These are phyloP conservation scores for Nanger granti DNA, from an alignment of 2,113 vertebrate genomes.

Conservation along the genomic window DNA sequence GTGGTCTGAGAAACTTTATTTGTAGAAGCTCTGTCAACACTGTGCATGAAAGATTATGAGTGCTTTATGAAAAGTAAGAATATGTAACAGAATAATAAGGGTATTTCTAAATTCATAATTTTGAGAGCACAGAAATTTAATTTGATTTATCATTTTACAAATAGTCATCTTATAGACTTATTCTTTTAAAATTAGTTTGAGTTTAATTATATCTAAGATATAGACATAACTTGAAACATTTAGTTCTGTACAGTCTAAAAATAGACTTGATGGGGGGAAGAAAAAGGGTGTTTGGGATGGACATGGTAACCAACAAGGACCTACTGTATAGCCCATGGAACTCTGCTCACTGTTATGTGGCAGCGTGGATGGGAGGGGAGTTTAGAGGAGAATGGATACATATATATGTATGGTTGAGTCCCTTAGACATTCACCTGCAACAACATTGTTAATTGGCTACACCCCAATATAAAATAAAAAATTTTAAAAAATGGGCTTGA, in stretches of 20 bases:
- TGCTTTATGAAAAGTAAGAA: not conserved
- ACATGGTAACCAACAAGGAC: not conserved
- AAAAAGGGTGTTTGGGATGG: not conserved
- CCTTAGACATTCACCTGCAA: not conserved
- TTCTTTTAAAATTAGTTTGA: not conserved
- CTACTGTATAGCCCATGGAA: not conserved
- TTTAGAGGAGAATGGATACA: not conserved
- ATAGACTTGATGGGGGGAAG: not conserved
- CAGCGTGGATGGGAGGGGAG: not conserved
- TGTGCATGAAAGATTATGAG: not conserved
- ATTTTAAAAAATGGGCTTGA: not conserved
- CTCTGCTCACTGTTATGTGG: not conserved
- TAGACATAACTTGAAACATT: not conserved
- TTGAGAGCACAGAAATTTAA: not conserved
- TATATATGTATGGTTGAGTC: not conserved
- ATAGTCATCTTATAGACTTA: not conserved
- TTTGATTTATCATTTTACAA: not conserved
- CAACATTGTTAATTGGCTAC: not conserved
- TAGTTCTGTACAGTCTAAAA: not conserved
- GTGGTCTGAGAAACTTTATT: not conserved
- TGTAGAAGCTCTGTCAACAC: not conserved
- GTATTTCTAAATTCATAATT: not conserved
- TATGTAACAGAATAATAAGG: not conserved
- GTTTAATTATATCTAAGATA: not conserved
- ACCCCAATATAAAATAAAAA: not conserved